Conservation (phyloP, 2,113 vertebrate species). For the Tupaia tana region DNA sequence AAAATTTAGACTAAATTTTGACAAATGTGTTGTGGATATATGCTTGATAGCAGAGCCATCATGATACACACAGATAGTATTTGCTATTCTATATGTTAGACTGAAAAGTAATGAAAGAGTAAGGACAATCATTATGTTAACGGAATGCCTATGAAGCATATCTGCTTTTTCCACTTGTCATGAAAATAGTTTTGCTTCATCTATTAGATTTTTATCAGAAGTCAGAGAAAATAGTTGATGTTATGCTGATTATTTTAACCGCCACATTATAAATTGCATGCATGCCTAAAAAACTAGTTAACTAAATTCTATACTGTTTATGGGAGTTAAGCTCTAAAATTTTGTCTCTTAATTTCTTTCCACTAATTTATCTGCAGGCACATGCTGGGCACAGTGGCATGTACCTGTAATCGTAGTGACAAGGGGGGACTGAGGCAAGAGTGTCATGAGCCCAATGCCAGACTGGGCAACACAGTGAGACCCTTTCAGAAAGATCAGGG, state of each 20-base stretch:
- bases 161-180: slow-evolving; percentile 39
- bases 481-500: no score
- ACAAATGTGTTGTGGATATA: neutral
- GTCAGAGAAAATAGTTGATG: slow-evolving; percentile 17
- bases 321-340: neutral
- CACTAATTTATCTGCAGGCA: neutral
- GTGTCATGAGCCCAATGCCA: no score
- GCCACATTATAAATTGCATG: neutral
- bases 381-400: no score
- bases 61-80: slow-evolving; percentile 42
- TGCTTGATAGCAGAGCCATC: neutral
- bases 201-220: slow-evolving; percentile 65
- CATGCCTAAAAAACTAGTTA: slow-evolving; percentile 29
- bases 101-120: slow-evolving; percentile 62
- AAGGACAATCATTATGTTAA: slow-evolving; percentile 60
- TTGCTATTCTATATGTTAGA: slow-evolving; percentile 48
- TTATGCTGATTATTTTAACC: slow-evolving; percentile 39
- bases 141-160: slow-evolving; percentile 63
- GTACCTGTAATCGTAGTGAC: no score
- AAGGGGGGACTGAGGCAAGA: no score
- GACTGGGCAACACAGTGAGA: no score
- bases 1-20: neutral
- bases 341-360: neutral
- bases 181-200: slow-evolving; percentile 51
- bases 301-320: neutral